Base-by-base conservation (phyloP, 2,888 invertebrate species). In the Cryptosula pallasiana region DNA sequence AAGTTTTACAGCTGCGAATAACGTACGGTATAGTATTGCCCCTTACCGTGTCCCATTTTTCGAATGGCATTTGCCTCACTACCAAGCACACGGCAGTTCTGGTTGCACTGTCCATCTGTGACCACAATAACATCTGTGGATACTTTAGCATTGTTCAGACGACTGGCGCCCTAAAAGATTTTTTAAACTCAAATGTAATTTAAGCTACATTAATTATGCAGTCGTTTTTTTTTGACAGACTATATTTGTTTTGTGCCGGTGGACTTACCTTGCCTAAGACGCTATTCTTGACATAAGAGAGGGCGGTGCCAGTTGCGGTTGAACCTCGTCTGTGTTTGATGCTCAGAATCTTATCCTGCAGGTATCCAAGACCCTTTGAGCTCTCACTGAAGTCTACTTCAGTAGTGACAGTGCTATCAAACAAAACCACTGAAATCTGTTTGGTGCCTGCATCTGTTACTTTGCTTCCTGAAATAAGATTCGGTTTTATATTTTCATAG, bases 371-470 rank as follows among this genome's bases (percentile, higher is more conserved):
- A 32, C 63, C 63, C 32, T 32, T 63, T 16, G 63, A 25, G 32
- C 63, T 63, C 3, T 63, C 63, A 63, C 63, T 63, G n/a, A 63
- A 63, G 32, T 63, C 63, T 5, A 63, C 63, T 63, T 63, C 63
- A 2, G 63, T 63, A 2, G 63, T 63, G 5, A 63, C 63, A 32
- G 32, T 29, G 13, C 29, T 29, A 27, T 63, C 63, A 32, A 63
- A 63, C 63, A 63, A n/a, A 13, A 63, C 63, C 29, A 63, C 63
- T 5, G 63, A 63, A 27, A 63, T 63, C 63, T 63, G 63, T 32
- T 63, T 63, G 63, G 32, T 63, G 5, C 63, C 63, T 63, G 27
- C 63, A 29, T 63, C 34, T 32, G 63, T 63, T 2, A 63, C 63
- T 13, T 2, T 16, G n/a, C 32, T 63, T 3, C 63, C 63, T 63